These are phyloP conservation scores for Oophaga sylvatica DNA, from an alignment of 2,797 vertebrate species.

Conservation along the genomic window DNA sequence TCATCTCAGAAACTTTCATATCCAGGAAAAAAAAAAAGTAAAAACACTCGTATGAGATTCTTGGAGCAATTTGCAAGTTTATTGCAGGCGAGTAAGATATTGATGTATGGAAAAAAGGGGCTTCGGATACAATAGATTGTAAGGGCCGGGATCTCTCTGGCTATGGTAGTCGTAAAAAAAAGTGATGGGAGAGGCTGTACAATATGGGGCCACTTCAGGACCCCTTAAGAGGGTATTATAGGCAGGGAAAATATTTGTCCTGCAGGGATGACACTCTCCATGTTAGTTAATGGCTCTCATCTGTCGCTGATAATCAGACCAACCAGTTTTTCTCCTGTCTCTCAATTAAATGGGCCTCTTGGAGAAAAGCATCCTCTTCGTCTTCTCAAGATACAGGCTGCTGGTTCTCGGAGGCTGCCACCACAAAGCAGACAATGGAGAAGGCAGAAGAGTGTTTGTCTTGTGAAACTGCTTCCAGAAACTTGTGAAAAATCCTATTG, in stretches of 20 bases:
- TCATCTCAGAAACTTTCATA: constrained; percentile 60
- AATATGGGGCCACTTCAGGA: constrained; percentile 79
- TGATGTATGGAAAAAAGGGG: constrained; percentile 47
- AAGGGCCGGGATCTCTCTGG: constrained; percentile 65
- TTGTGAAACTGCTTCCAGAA: not conserved
- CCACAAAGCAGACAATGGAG: constrained; percentile 16
- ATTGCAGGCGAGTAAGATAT: constrained; percentile 60
- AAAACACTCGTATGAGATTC: constrained; percentile 45
- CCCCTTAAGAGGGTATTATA: constrained; percentile 83
- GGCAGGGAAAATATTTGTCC: constrained; percentile 78
- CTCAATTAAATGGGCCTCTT: constrained; percentile 70
- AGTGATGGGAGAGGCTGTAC: constrained; percentile 67
- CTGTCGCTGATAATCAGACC: constrained; percentile 67
- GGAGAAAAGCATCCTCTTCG: constrained; percentile 67
- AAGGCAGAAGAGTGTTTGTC: not conserved
- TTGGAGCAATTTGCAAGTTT: not conserved
- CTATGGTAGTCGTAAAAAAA: constrained; percentile 61
- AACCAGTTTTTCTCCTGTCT: constrained; percentile 66
- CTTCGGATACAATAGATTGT: constrained; percentile 65
- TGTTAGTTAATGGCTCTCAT: constrained; percentile 76
- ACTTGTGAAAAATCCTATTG: not conserved
- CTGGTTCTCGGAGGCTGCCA: constrained; percentile 71
- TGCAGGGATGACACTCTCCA: constrained; percentile 81
- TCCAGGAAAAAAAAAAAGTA: constrained; percentile 10
- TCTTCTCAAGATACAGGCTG: constrained; percentile 72